A percentile compares a stretch with the other conserved stretches of the same genome.
These are phyloP conservation scores for Falco novaeseelandiae DNA, from an alignment of 2,797 vertebrate genomes.

Conservation along the genomic window DNA sequence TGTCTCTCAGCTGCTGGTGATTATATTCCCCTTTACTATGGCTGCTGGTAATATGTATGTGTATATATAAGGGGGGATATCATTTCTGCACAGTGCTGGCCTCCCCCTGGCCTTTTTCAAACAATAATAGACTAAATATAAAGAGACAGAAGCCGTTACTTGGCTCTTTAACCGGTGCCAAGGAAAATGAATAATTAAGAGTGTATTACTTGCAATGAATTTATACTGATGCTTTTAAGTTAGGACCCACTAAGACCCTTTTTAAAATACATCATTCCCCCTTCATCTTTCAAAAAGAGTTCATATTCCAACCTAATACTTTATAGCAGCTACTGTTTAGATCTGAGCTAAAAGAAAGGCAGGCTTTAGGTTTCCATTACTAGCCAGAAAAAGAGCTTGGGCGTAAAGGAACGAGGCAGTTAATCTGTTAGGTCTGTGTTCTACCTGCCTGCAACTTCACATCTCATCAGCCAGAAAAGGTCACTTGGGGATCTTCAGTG, in stretches of 20 bases:
- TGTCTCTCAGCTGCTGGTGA: slow-evolving; percentile 77
- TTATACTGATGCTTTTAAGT: slow-evolving; percentile 76
- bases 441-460: slow-evolving; percentile 1
- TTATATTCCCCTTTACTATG: slow-evolving; percentile 70
- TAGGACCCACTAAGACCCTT: slow-evolving; percentile 64
- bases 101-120: slow-evolving; percentile 78
- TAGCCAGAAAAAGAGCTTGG: neutral
- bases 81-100: slow-evolving; percentile 62
- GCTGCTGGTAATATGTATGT: slow-evolving; percentile 59
- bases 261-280: slow-evolving; percentile 73
- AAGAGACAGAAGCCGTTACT: slow-evolving; percentile 79
- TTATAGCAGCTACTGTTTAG: slow-evolving; percentile 75
- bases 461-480: neutral
- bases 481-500: neutral
- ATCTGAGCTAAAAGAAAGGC: slow-evolving; percentile 29
- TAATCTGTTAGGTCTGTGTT: neutral
- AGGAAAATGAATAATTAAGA: slow-evolving; percentile 83
- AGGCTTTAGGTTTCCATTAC: slow-evolving; percentile 60
- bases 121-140: slow-evolving; percentile 80
- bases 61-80: slow-evolving; percentile 62
- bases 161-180: slow-evolving; percentile 74
- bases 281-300: slow-evolving; percentile 66
- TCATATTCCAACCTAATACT: slow-evolving; percentile 48
- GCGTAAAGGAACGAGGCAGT: neutral
- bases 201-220: slow-evolving; percentile 74